Conservation (phyloP, 1,140 invertebrate genomes). For the Sycophaga agraensis region DNA sequence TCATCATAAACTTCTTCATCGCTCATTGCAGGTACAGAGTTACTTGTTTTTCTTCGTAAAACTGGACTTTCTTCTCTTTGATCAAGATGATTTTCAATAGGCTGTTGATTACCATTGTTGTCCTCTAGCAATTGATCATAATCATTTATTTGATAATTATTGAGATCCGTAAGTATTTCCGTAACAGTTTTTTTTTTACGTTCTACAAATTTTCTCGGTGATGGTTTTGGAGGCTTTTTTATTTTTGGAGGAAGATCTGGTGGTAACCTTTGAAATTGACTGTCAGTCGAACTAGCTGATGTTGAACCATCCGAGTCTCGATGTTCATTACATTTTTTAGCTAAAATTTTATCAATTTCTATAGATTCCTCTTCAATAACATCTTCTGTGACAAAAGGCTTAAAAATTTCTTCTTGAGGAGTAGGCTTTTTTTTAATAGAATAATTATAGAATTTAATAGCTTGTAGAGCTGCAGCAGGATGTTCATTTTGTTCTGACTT, state of each 20-base stretch:
- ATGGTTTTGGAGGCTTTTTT: constrained; percentile 48
- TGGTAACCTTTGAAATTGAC: constrained; percentile 36
- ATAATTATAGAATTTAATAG: constrained; percentile 90
- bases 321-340: constrained; percentile 58
- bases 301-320: constrained; percentile 44
- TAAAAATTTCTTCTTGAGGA: constrained; percentile 65
- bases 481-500: constrained; percentile 87
- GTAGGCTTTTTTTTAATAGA: constrained; percentile 77
- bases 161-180: constrained; percentile 53
- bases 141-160: constrained; percentile 38
- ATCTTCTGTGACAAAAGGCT: constrained; percentile 76
- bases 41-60: constrained; percentile 55
- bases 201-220: constrained; percentile 49
- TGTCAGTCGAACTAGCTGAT: constrained; percentile 46
- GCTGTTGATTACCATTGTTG: constrained; percentile 25
- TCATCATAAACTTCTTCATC: constrained; percentile 86
- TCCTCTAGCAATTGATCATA: constrained; percentile 32
- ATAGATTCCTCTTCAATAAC: constrained; percentile 75
- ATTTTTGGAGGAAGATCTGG: constrained; percentile 44
- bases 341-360: constrained; percentile 74
- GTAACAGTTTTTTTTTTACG: constrained; percentile 54
- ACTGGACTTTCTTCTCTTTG: constrained; percentile 49
- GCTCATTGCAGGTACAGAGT: constrained; percentile 59
- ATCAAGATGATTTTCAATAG: constrained; percentile 34
- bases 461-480: constrained; percentile 86